Evolutionary conservation across 2,888 invertebrate species (phyloP), one percentile per base, ranked within the genome.

Genomic region (Priocnemis perturbator): DNA sequence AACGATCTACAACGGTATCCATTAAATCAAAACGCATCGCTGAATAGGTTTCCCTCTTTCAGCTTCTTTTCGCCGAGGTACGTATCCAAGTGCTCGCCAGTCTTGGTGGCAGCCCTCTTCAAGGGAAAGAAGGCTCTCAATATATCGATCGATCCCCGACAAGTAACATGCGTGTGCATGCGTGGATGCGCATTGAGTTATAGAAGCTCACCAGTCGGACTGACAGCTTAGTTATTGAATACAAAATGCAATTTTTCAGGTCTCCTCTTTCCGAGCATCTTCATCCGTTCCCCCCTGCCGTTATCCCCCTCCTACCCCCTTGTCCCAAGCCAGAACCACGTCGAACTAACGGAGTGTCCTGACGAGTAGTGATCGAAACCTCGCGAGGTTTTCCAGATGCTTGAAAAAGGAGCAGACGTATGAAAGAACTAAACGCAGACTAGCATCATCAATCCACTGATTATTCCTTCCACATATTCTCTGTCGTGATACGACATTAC

Each of bases 181-280:
- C 73, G 73, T 64, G 73, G 75, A 81, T 77, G 75, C 74, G 77
- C 73, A 73, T 74, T 83, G 83, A 85, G 78, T 82, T 85, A 81
- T 83, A 78, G 79, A 62, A 74, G 72, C 77, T 70, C 70, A 69
- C 74, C 66, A 75, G 64, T 76, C 75, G 73, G 71, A 74, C 74
- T 83, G 85, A 84, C 84, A 84, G 84, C 76, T 82, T 81, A 83
- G 83, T 84, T 85, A 83, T 85, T 83, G 85, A 85, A 85, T 82
- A 81, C 81, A 81, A 82, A 84, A 83, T 81, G 81, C 81, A 84
- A 85, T 85, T 79, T 84, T 81, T 85, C 83, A 78, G 81, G 76
- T 72, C 74, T 76, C 74, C 67, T 47, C 60, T 17, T 63, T 30
- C 67, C 48, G 58, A 45, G 60, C 52, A 57, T 47, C 62, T 59